Base-by-base conservation (phyloP, 1,140 invertebrate genomes). In the Zaprionus davidi region DNA sequence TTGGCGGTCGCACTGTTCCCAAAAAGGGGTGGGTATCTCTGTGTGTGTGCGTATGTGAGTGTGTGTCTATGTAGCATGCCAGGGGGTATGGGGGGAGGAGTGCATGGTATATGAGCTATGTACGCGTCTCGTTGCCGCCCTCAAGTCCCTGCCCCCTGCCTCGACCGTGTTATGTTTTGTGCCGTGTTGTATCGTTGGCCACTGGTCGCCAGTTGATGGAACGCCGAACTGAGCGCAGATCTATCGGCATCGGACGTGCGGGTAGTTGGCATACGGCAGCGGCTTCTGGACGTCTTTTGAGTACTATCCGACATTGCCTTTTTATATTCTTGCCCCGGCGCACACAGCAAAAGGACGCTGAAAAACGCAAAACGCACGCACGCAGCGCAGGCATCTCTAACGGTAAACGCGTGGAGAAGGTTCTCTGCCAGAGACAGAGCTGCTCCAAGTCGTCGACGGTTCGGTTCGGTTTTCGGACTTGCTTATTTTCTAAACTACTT, bases 201-300 rank as follows among this genome's bases (percentile, higher is more conserved):
- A 57, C 36, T 64, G 73, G 68, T 71, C 70, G 69, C 74, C 65
- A 57, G 69, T 82, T 85, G 85, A 90, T 78, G 81, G 71, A 83
- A 90, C 86, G 81, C 87, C 91, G 90, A 92, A 91, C 91, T 68
- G 76, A 80, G 57, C 78, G 67, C 85, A 86, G 81, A 88, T 88
- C 85, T 90, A 88, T 88, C 82, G 82, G 85, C 84, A 88, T 90
- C 85, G 85, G 81, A 74, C 84, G 84, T 80, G 77, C 78, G 77
- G 78, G 68, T 87, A 88, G 91, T 91, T 92, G 91, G 91, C 91
- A 92, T 91, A 92, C n/a, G n/a, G 41, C 41, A 46, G n/a, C 91
- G 91, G 90, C 91, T 91, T 91, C 81, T 91, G 78, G 87, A 92
- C 87, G 91, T 92, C 91, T 92, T 92, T 92, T 90, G 91, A 92